These are phyloP conservation scores for Psettodes erumei DNA, from an alignment of 2,113 vertebrate genomes.

Conservation along the genomic window DNA sequence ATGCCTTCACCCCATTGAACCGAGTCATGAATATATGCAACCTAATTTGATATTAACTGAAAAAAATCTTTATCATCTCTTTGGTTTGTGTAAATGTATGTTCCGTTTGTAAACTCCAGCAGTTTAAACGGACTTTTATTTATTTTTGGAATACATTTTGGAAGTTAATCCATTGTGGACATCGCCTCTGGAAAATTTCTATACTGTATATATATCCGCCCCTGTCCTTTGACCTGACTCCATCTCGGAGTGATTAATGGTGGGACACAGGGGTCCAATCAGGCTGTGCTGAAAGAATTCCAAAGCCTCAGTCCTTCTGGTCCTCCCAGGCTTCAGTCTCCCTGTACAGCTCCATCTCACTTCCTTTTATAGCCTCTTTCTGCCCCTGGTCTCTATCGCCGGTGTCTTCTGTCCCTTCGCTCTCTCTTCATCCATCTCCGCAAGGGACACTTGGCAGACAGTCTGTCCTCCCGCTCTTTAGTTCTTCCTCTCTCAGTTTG, in stretches of 20 bases:
- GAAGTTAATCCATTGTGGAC: conserved; percentile 47
- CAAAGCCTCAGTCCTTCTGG: conserved; percentile 37
- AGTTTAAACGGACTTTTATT: conserved; percentile 21
- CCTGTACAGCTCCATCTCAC: conserved; percentile 31
- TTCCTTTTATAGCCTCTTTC: conserved; percentile 81
- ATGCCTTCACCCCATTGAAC: not conserved
- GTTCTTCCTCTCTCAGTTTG: conserved; percentile 28
- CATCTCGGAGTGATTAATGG: conserved; percentile 63
- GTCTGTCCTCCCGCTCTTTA: conserved; percentile 21
- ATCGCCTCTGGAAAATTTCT: conserved; percentile 52
- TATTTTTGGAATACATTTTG: conserved; percentile 56
- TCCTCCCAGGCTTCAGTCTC: conserved; percentile 48
- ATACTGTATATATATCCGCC: conserved; percentile 16
- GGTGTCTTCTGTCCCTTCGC: conserved; percentile 53
- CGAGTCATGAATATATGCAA: no score
- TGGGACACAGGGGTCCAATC: conserved; percentile 58
- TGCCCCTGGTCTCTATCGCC: conserved; percentile 45
- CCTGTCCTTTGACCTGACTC: conserved; percentile 40
- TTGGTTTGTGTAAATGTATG: not conserved
- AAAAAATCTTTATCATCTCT: not conserved
- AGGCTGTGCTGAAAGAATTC: conserved; percentile 65
- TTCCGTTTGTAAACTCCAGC: not conserved
- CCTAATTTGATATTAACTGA: not conserved
- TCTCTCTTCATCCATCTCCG: conserved; percentile 41
- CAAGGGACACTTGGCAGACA: conserved; percentile 47